Percentiles rank a stretch among this genome's conserved stretches.
Conservation (phyloP, 2,797 vertebrate genomes). For the Malurus splendens region DNA sequence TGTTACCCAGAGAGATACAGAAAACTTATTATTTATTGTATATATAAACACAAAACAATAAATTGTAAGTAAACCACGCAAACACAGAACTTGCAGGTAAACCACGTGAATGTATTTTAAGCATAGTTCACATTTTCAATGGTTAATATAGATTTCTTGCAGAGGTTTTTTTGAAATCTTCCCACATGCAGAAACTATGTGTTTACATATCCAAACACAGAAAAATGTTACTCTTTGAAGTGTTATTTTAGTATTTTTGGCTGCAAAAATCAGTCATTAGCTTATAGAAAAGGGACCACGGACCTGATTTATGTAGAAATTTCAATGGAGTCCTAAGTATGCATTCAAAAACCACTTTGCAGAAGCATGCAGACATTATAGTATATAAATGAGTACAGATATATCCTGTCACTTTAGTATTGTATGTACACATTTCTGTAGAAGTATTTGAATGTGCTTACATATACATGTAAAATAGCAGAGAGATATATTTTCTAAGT, state of each 20-base stretch:
- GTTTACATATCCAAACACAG: neutral
- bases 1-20: conserved; percentile 15
- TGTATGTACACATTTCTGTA: neutral
- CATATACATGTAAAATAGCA: neutral
- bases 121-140: conserved; percentile 21
- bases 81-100: neutral
- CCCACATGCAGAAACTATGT: neutral
- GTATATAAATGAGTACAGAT: conserved; percentile 21
- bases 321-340: neutral
- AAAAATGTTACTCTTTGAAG: neutral
- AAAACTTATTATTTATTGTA: neutral
- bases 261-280: neutral
- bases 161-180: neutral
- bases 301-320: neutral
- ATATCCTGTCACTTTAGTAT: conserved; percentile 22
- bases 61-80: neutral
- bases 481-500: neutral
- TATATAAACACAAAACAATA: conserved; percentile 6
- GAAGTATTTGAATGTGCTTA: neutral
- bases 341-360: conserved; percentile 28
- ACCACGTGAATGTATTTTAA: conserved; percentile 15
- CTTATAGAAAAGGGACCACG: neutral
- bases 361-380: conserved; percentile 1
- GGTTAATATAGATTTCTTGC: neutral
- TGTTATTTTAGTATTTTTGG: neutral